Percentiles rank a stretch among this genome's conserved stretches.
Evolutionary conservation across 2,888 invertebrate genomes (phyloP).

Genomic region (Catocala nupta): DNA sequence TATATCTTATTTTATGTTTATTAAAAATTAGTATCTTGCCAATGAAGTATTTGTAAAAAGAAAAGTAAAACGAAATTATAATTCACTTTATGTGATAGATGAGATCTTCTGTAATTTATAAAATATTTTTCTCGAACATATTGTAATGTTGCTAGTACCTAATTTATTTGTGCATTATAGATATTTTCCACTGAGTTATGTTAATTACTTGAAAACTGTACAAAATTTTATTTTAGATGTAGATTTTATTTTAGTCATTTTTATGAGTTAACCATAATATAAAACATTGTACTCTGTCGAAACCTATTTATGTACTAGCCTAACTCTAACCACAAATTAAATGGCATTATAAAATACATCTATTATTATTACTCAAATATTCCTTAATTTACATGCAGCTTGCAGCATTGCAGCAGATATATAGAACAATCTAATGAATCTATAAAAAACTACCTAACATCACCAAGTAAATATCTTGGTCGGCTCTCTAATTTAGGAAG

Average conservation of each 20-base stretch:
- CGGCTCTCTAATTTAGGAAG: too few species aligned
- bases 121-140: conserved; percentile 70
- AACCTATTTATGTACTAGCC: conserved; percentile 77
- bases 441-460: too few species aligned
- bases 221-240: conserved; percentile 77
- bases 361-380: conserved; percentile 29
- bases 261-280: conserved; percentile 79
- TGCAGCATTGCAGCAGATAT: too few species aligned
- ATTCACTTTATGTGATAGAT: conserved; percentile 81
- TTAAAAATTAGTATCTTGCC: conserved; percentile 80
- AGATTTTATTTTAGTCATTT: conserved; percentile 71
- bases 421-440: too few species aligned
- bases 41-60: conserved; percentile 81
- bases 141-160: conserved; percentile 68
- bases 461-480: too few species aligned
- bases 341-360: conserved; percentile 73
- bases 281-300: conserved; percentile 73
- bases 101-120: conserved; percentile 80
- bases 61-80: conserved; percentile 72
- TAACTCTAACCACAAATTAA: conserved; percentile 83
- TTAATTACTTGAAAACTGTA: conserved; percentile 72
- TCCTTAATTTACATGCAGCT: neutral
- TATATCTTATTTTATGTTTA: conserved; percentile 69
- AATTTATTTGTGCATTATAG: conserved; percentile 65
- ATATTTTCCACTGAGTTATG: conserved; percentile 52